A percentile compares a stretch with the other conserved stretches of the same genome.
Evolutionary conservation across 2,888 invertebrate species (phyloP).

Genomic region (Cistogaster globosa): DNA sequence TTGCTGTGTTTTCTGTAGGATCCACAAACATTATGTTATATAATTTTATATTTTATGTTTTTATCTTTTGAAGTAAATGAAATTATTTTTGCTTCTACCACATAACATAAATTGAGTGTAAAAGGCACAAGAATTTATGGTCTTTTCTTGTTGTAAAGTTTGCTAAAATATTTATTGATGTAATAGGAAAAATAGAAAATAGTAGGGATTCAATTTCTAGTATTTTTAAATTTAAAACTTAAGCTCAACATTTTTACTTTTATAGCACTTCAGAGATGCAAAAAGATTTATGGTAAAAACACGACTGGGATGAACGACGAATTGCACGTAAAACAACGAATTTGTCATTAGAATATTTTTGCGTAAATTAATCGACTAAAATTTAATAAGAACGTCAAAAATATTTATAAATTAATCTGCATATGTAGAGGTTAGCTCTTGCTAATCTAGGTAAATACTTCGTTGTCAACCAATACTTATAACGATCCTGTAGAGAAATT

Average conservation of each 20-base stretch:
- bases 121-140: conserved; percentile 70
- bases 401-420: too few species aligned
- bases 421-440: too few species aligned
- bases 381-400: too few species aligned
- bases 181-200: conserved; percentile 34
- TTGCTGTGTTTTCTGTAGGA: conserved; percentile 55
- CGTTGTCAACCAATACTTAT: too few species aligned
- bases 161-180: conserved; percentile 66
- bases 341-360: too few species aligned
- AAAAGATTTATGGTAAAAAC: neutral
- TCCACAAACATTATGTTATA: conserved; percentile 68
- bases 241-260: conserved; percentile 19
- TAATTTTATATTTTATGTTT: conserved; percentile 46
- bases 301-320: too few species aligned
- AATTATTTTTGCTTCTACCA: conserved; percentile 51
- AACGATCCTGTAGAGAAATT: too few species aligned
- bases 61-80: conserved; percentile 27
- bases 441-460: too few species aligned
- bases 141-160: conserved; percentile 59
- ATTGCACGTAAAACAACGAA: too few species aligned
- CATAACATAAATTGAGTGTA: conserved; percentile 71
- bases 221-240: too few species aligned
- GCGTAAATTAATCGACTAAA: too few species aligned
- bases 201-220: neutral
- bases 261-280: neutral